These are phyloP conservation scores for Serrognathus titanus DNA, from an alignment of 2,888 invertebrate species.

Conservation along the genomic window DNA sequence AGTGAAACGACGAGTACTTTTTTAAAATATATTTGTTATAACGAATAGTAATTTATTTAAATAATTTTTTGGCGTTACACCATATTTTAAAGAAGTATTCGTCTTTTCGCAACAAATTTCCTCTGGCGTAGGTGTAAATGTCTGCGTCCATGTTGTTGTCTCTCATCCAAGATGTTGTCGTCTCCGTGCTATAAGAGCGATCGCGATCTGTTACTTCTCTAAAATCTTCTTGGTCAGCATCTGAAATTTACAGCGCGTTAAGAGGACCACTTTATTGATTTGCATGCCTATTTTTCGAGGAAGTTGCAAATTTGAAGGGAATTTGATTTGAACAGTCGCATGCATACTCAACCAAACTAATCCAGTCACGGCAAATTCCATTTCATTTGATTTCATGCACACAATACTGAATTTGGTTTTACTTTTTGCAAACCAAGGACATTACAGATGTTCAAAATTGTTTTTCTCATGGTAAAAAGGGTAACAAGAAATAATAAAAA, in stretches of 20 bases:
- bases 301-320: too few relatives aligned
- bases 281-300: too few relatives aligned
- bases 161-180: constrained; percentile 89
- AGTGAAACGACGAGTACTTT: neutral
- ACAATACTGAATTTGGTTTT: too few relatives aligned
- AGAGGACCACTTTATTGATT: too few relatives aligned
- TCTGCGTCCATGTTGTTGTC: constrained; percentile 94
- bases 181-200: constrained; percentile 85
- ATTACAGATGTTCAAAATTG: too few relatives aligned
- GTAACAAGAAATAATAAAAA: too few relatives aligned
- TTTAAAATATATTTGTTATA: neutral
- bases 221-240: constrained; percentile 57
- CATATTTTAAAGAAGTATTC: constrained; percentile 96
- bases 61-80: constrained; percentile 80
- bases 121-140: constrained; percentile 85
- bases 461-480: too few relatives aligned
- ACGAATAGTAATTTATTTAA: constrained; percentile 58
- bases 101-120: constrained; percentile 77
- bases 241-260: constrained; percentile 26
- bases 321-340: too few relatives aligned
- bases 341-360: too few relatives aligned
- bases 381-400: too few relatives aligned
- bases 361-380: too few relatives aligned
- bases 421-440: too few relatives aligned
- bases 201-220: constrained; percentile 65